Conservation (phyloP, 2,888 invertebrate genomes). For the Hetaerina titia region DNA sequence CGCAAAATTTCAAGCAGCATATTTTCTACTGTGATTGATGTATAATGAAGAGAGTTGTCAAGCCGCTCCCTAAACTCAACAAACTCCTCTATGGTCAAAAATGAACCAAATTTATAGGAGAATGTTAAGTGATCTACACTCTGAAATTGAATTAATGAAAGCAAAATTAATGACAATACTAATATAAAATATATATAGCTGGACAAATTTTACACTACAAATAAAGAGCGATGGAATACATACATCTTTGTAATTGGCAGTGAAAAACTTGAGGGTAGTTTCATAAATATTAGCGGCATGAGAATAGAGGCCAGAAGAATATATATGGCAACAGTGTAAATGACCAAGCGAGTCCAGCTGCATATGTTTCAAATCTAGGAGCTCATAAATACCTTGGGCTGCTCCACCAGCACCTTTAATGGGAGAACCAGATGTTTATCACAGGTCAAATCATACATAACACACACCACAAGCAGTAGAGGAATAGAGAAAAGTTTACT, state of each 20-base stretch:
- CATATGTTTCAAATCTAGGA: conserved; percentile 94
- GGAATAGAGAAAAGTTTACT: conserved; percentile 72
- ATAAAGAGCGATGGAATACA: conserved; percentile 74
- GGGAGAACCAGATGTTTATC: conserved; percentile 66
- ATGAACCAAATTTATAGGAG: conserved; percentile 96
- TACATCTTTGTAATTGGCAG: conserved; percentile 93
- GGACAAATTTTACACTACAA: background rate
- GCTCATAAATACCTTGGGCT: conserved; percentile 86
- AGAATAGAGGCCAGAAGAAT: conserved; percentile 85
- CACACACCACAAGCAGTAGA: conserved; percentile 22
- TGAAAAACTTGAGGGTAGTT: conserved; percentile 90
- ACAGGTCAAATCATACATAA: conserved; percentile 55
- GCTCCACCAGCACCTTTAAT: conserved; percentile 85
- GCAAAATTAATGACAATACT: conserved; percentile 1
- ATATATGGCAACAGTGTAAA: conserved; percentile 87
- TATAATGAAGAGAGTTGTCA: conserved; percentile 89
- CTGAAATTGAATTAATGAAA: conserved; percentile 77
- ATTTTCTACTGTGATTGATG: conserved; percentile 83
- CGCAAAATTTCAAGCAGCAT: conserved; percentile 84
- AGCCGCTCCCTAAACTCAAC: conserved; percentile 90
- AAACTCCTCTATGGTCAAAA: conserved; percentile 94
- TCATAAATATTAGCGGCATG: conserved; percentile 86
- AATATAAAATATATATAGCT: background rate
- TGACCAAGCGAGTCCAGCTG: conserved; percentile 95
- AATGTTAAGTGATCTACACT: conserved; percentile 94